phyloP scores from a whole-genome alignment of 1,140 invertebrate genomes.

The Psilanteris sp. region DNA sequence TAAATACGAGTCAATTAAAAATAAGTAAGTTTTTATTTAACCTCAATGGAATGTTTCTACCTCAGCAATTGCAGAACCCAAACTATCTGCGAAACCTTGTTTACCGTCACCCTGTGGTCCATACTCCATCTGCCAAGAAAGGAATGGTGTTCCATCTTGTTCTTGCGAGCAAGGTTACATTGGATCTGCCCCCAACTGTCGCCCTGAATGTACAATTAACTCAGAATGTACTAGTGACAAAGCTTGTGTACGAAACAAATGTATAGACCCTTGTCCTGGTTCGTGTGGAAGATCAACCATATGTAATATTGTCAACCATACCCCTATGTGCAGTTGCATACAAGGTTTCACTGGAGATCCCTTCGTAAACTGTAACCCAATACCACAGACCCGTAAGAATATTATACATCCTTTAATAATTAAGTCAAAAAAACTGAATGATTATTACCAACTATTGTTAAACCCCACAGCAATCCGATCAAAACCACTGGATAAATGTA shows the following conservation, averaged over 20 bases:
- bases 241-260: constrained; percentile 87
- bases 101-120: constrained; percentile 82
- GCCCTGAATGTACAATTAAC: constrained; percentile 86
- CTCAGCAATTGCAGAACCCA: constrained; percentile 35
- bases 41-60: too few species aligned
- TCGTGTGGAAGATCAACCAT: constrained; percentile 85
- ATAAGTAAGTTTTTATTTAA: too few species aligned
- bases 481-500: constrained; percentile 73
- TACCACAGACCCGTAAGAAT: constrained; percentile 72
- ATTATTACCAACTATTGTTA: background rate
- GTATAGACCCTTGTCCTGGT: constrained; percentile 86
- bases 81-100: constrained; percentile 72
- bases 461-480: constrained; percentile 70
- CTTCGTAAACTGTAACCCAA: constrained; percentile 80
- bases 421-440: background rate
- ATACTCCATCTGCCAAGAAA: constrained; percentile 81
- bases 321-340: constrained; percentile 81
- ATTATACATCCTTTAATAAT: background rate
- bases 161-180: constrained; percentile 81
- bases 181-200: constrained; percentile 85
- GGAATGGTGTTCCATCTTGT: constrained; percentile 79
- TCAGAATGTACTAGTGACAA: constrained; percentile 86
- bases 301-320: constrained; percentile 82
- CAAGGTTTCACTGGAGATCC: constrained; percentile 83
- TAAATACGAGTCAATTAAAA: too few species aligned